Evolutionary conservation across 2,113 vertebrate species (phyloP), one percentile per base, ranked within the genome.

Genomic region (Eclectus roratus): DNA sequence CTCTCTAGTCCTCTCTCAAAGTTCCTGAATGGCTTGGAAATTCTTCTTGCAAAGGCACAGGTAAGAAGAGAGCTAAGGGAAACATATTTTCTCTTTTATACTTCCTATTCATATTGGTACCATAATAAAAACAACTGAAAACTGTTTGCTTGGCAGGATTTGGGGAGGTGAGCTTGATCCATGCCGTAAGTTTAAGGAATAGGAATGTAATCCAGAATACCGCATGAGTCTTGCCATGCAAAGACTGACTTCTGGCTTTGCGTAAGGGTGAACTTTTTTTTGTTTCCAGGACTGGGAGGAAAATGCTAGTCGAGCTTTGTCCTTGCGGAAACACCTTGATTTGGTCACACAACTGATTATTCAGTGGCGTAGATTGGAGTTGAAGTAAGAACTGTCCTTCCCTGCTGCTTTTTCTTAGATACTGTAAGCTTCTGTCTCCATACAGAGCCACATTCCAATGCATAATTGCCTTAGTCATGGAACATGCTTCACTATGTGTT

Each of bases 11-110:
- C 99, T 20, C 97, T 99, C 64, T 99, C 99, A 19, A 99, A 99
- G 96, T 99, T 99, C 87, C 97, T 99, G n/a, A 99, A 99, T 37
- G 99, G 99, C 23, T 97, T 99, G 96, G 99, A 99, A 98, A 99
- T 99, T 89, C 98, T 99, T 80, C 98, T 99, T 64, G 96, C 98
- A 94, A 99, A 99, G 96, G 98, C 99, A 50, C 99, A 99, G 97
- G 99, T 99, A 95, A 98, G 97, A 66, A 80, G 35, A 70, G 5
- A 17, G 12, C 27, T 43, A 60, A 68, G 5, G 19, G 4, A 52
- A 76, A 52, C 33, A 2, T 17, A 10, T 47, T 79, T 81, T 61
- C 23, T 77, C 11, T 53, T 80, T 16, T 39, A 10, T 41, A 8
- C 11, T 91, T 79, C 24, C 11, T 82, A 24, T 31, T 64, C 79